Base-by-base conservation (phyloP, 2,797 vertebrate genomes). In the Perdix hodgsoniae region DNA sequence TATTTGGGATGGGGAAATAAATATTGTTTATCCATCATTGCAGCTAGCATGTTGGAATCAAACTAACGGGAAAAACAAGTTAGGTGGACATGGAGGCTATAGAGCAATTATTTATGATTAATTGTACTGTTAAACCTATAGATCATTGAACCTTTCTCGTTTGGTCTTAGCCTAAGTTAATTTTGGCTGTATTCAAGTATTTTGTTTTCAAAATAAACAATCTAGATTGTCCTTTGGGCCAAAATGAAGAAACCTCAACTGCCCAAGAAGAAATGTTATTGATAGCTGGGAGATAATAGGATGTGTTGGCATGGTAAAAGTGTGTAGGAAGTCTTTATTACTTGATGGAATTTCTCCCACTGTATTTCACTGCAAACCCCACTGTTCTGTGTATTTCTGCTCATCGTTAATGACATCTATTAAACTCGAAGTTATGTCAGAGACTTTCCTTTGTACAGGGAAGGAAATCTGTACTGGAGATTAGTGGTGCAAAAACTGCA, bases 1-100 rank as follows among this genome's bases (percentile, higher is more conserved):
- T 31, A 9, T 12, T 29, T 4, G 2, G 12, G 4, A 7, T 5
- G 3, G 1, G 26, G 11, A 5, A 11, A 13, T 56, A 44, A 12
- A 1, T 75, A 17, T 7, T 66, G 8, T 57, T 85, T 44, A 66
- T 69, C 39, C 74, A 6, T 61, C 23, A 33, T 27, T 83, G 22
- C n/a, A 59, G 18, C 13, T 6, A 39, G 0, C 69, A 45, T 50
- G 66, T 84, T 64, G 27, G 23, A 83, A 79, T 33, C 13, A 86
- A 60, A 95, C 39, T 70, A 69, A 37, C 31, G 45, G 31, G 39
- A 67, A 45, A 50, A 73, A 60, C 11, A 75, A 47, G 12, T 52
- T 59, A 82, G 8, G 4, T 16, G 26, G 47, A 35, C 12, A 4
- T 47, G 16, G 77, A 80, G 45, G 26, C 18, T 2, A 7, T 44